Evolutionary conservation across 2,797 vertebrate species (phyloP).

Genomic region (Anniella stebbinsi): DNA sequence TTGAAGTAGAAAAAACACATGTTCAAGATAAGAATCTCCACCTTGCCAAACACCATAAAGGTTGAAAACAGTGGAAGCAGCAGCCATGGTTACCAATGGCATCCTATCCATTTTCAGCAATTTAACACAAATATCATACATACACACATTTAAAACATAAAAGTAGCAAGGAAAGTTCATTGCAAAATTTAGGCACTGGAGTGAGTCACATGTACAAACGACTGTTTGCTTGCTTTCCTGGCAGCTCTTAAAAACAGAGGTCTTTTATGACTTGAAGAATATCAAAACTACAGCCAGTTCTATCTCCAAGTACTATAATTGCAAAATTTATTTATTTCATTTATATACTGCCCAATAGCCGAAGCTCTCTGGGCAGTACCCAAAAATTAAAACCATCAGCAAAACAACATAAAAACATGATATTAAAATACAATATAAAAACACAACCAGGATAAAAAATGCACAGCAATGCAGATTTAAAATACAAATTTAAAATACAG

Average conservation of each 20-base stretch:
- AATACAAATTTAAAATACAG: no score
- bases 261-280: not conserved
- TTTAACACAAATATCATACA: not conserved
- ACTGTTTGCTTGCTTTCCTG: not conserved
- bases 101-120: not conserved
- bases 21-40: not conserved
- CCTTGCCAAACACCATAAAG: not conserved
- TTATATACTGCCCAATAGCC: no score
- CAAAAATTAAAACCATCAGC: no score
- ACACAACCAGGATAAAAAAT: no score
- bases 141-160: not conserved
- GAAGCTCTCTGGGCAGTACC: no score
- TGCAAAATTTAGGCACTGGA: not conserved
- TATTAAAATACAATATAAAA: no score
- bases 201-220: not conserved
- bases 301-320: not conserved
- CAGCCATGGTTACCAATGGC: not conserved
- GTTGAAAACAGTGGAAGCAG: not conserved
- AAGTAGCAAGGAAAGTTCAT: not conserved
- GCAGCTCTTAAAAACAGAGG: not conserved
- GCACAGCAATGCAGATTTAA: no score
- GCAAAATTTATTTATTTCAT: no score
- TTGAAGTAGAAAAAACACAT: not conserved
- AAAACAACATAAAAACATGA: no score
- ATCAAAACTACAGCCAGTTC: not conserved